Evolutionary conservation across 2,797 vertebrate genomes (phyloP), one percentile per base, ranked within the genome.

Genomic region (Coregonus sp.): DNA sequence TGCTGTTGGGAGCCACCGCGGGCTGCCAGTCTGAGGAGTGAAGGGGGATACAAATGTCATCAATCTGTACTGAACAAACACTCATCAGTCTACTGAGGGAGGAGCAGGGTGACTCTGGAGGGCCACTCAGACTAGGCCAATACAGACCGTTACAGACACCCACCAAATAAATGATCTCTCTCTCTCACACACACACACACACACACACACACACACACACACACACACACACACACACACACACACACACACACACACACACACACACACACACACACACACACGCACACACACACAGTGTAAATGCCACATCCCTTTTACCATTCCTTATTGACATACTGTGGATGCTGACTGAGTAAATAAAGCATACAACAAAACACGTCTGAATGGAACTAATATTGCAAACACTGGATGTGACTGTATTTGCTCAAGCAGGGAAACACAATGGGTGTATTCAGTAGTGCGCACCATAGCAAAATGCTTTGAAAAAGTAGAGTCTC

Each of bases 21-120:
- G 82, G 86, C 15, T 5, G 78, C 78, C 65, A 80, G 73, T 82
- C 40, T 2, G n/a, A 80, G 20, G 70, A 78, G 67, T 77, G 83
- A 66, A 84, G 77, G 78, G 78, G 75, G 83, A 73, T 73, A 77
- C 50, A 75, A 80, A 86, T 82, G 75, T 77, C 86, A 84, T 82
- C 81, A 81, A 73, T 75, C 56, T 79, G 65, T 40, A 59, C 11
- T 78, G 78, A 87, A 86, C 82, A 86, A 83, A 85, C 86, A 81
- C 77, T 77, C 52, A 70, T 75, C 79, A 75, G 75, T 81, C 70
- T 78, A 73, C 63, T 73, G 9, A 40, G 73, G 68, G 40, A 47
- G 16, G 16, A 15, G 37, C 74, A 78, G 59, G 40, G 18, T 47
- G 73, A 31, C 59, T 71, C 65, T 25, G 51, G 67, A 78, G 54